Evolutionary conservation across 2,888 invertebrate species (phyloP).

Genomic region (Linnaemya vulpina): DNA sequence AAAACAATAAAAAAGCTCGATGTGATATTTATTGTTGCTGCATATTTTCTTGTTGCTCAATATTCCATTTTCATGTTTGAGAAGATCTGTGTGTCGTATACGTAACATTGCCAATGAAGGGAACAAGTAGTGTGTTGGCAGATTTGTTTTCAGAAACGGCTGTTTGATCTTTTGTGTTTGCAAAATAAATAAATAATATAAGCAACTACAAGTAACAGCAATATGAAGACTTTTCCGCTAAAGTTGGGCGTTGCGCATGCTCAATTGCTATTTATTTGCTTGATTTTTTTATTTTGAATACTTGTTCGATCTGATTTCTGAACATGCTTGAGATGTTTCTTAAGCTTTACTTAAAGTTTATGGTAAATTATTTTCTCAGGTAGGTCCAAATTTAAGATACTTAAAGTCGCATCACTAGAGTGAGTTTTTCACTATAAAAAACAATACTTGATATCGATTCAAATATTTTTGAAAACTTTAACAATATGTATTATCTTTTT

Average conservation of each 20-base stretch:
- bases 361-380: slow-evolving; percentile 21
- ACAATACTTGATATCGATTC: too few species aligned
- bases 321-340: slow-evolving; percentile 49
- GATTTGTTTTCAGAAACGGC: neutral
- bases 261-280: slow-evolving; percentile 66
- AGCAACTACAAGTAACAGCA: slow-evolving; percentile 32
- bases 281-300: slow-evolving; percentile 12
- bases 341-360: slow-evolving; percentile 34
- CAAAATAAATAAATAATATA: slow-evolving; percentile 41
- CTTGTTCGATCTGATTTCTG: slow-evolving; percentile 58
- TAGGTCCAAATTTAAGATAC: slow-evolving; percentile 12
- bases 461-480: too few species aligned
- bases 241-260: slow-evolving; percentile 80
- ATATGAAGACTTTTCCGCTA: neutral
- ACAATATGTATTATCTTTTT: too few species aligned
- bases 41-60: slow-evolving; percentile 7
- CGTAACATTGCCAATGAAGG: slow-evolving; percentile 53
- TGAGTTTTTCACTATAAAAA: too few species aligned
- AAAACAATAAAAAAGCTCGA: slow-evolving; percentile 36
- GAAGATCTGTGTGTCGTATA: slow-evolving; percentile 62
- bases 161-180: slow-evolving; percentile 44
- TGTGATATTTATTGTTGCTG: slow-evolving; percentile 7
- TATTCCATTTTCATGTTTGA: neutral
- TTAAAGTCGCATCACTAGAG: neutral
- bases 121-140: slow-evolving; percentile 60